Percentiles rank a stretch among this genome's conserved stretches.
These are phyloP conservation scores for Eulimnadia texana DNA, from an alignment of 1,140 invertebrate species.

Conservation along the genomic window DNA sequence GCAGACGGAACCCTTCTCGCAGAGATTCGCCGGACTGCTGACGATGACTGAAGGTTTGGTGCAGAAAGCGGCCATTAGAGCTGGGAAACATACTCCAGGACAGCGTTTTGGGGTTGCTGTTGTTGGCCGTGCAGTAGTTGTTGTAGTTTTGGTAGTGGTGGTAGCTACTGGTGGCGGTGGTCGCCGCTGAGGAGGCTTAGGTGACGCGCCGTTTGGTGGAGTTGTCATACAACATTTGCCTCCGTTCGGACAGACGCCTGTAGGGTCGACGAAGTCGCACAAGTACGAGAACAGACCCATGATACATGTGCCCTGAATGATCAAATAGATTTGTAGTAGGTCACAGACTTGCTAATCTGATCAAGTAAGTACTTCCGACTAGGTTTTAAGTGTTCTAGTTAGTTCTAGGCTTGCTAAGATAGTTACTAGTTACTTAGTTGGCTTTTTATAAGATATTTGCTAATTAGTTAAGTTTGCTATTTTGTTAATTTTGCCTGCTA, in stretches of 20 bases:
- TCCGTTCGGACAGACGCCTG: conserved; percentile 56
- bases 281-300: conserved; percentile 62
- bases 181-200: conserved; percentile 20
- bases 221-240: conserved; percentile 53
- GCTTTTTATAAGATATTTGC: no score
- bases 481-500: no score
- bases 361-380: no score
- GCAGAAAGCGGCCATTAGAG: conserved; percentile 66
- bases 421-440: no score
- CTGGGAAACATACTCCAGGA: conserved; percentile 63
- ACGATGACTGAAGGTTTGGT: conserved; percentile 57
- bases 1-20: conserved; percentile 54
- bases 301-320: conserved; percentile 59
- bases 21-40: conserved; percentile 48
- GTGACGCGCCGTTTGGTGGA: conserved; percentile 17
- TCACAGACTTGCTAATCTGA: no score
- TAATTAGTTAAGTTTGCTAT: no score
- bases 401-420: no score
- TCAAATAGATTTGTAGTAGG: no score
- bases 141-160: conserved; percentile 20
- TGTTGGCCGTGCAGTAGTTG: conserved; percentile 19
- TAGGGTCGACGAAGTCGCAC: conserved; percentile 64
- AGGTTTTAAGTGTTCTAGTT: no score
- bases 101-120: conserved; percentile 33
- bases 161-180: conserved; percentile 19